phyloP scores from a whole-genome alignment of 2,797 vertebrate genomes.

The Danio choprae region DNA sequence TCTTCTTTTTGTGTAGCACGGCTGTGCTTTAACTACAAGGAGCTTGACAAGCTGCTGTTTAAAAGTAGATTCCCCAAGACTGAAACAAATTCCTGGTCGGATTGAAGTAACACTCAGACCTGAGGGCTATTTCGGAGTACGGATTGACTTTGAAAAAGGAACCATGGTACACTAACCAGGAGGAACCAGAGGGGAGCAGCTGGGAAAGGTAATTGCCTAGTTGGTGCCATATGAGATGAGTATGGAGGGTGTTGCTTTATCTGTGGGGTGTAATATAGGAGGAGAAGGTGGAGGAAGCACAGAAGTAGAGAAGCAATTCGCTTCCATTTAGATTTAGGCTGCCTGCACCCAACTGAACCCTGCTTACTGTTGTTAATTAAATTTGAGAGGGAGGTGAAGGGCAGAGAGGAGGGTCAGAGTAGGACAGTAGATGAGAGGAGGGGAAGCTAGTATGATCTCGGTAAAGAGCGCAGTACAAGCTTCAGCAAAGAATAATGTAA shows the following conservation, averaged over 20 bases:
- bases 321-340: conserved; percentile 67
- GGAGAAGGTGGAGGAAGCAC: conserved; percentile 42
- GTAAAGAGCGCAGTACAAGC: conserved; percentile 48
- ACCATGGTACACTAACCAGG: conserved; percentile 49
- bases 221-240: conserved; percentile 43
- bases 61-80: conserved; percentile 15
- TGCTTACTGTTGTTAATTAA: conserved; percentile 66
- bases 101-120: conserved; percentile 6
- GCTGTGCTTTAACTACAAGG: not conserved
- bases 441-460: conserved; percentile 56
- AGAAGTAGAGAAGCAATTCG: conserved; percentile 58
- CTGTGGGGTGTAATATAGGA: conserved; percentile 44
- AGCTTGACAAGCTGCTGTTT: not conserved
- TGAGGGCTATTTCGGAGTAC: not conserved
- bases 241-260: conserved; percentile 57
- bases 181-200: conserved; percentile 53
- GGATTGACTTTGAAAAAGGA: conserved; percentile 11
- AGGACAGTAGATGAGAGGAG: conserved; percentile 33
- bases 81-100: not conserved
- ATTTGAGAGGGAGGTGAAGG: conserved; percentile 67
- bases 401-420: conserved; percentile 47
- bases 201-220: conserved; percentile 57
- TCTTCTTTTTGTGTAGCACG: not conserved
- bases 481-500: conserved; percentile 57
- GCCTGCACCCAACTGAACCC: conserved; percentile 58